A percentile compares a stretch with the other conserved stretches of the same genome.
Conservation (phyloP, 2,113 vertebrate genomes). For the Hippocampus comes region DNA sequence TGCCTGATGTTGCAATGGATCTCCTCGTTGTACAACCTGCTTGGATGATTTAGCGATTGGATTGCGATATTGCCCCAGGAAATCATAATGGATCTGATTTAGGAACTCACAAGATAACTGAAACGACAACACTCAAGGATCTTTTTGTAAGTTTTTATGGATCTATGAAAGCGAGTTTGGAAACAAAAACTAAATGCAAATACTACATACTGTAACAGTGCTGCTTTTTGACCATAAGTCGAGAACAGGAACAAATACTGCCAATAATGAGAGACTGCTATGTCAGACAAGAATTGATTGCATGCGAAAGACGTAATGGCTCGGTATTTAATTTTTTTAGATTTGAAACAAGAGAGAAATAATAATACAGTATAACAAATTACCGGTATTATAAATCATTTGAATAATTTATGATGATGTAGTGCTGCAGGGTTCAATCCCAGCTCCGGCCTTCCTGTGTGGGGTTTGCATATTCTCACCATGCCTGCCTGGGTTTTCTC, state of each 20-base stretch:
- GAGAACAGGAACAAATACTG: background rate
- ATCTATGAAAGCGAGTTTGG: background rate
- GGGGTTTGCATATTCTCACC: no score
- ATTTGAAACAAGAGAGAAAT: no score
- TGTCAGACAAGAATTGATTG: background rate
- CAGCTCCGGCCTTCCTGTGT: no score
- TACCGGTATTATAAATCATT: no score
- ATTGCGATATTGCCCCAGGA: background rate
- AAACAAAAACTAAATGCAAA: background rate
- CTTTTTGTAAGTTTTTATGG: background rate
- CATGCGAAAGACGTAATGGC: background rate
- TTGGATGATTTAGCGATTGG: constrained; percentile 16
- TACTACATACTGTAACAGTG: background rate
- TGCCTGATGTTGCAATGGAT: constrained; percentile 32
- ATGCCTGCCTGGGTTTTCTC: no score
- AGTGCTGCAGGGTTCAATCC: no score
- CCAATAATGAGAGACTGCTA: background rate
- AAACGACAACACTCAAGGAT: background rate
- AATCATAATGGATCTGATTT: background rate
- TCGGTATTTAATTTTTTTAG: no score
- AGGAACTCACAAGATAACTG: background rate
- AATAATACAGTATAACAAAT: no score
- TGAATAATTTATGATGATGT: no score
- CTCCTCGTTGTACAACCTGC: background rate
- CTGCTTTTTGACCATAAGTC: background rate